Percentiles rank a stretch among this genome's conserved stretches.
These are phyloP conservation scores for Myrmophylax atrothorax DNA, from an alignment of 2,113 vertebrate species.

Conservation along the genomic window DNA sequence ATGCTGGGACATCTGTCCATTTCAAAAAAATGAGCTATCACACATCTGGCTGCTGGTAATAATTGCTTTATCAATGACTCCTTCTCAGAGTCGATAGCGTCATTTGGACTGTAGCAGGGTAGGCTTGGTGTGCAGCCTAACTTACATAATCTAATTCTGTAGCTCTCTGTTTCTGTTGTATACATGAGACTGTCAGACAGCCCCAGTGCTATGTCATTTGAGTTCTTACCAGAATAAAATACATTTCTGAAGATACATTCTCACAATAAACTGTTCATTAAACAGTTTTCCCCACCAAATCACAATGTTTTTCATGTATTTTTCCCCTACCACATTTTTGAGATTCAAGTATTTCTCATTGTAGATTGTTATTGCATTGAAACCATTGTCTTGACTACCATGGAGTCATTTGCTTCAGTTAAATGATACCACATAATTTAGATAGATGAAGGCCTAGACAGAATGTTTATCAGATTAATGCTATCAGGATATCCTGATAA, in stretches of 20 bases:
- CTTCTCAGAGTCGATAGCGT: slow-evolving; percentile 53
- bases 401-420: neutral
- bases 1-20: slow-evolving; percentile 42
- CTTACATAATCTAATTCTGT: neutral
- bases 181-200: neutral
- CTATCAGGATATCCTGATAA: neutral
- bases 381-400: neutral
- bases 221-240: neutral
- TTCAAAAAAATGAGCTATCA: slow-evolving; percentile 62
- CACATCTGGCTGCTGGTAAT: slow-evolving; percentile 54
- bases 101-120: slow-evolving; percentile 30
- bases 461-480: neutral
- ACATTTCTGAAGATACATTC: neutral
- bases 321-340: neutral
- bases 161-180: neutral
- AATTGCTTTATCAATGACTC: slow-evolving; percentile 55
- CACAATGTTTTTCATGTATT: neutral
- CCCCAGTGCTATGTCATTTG: neutral
- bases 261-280: neutral
- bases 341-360: neutral
- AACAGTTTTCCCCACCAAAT: neutral
- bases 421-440: neutral
- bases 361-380: neutral
- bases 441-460: neutral
- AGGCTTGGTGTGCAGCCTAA: slow-evolving; percentile 16